Evolutionary conservation across 2,888 invertebrate genomes (phyloP).

Genomic region (Xestoiulus laeticollis): DNA sequence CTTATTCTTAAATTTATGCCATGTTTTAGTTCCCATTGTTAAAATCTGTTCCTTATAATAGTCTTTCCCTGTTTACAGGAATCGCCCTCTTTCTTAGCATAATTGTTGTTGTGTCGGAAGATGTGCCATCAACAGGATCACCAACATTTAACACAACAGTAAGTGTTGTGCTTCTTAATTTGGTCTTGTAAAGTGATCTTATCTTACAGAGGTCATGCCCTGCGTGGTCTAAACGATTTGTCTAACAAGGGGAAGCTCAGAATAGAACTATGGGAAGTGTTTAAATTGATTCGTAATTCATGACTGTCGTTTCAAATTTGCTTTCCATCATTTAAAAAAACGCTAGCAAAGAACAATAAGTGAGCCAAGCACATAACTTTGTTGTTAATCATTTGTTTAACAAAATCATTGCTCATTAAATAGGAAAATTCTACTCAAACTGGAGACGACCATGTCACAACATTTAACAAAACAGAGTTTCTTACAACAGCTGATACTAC

Average conservation of each 20-base stretch:
- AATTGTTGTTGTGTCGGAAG: slow-evolving; percentile 1
- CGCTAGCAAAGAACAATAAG: background rate
- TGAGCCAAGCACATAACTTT: no score
- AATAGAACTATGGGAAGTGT: background rate
- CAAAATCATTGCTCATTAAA: no score
- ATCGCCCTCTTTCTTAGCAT: background rate
- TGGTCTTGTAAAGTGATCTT: background rate
- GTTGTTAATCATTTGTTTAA: no score
- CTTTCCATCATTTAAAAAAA: background rate
- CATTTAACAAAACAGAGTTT: background rate
- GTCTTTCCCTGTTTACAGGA: background rate
- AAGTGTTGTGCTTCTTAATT: background rate
- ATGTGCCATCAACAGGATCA: background rate
- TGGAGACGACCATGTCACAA: background rate
- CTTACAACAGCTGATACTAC: background rate
- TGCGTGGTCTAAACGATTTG: background rate
- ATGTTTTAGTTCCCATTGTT: background rate
- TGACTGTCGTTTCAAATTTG: background rate
- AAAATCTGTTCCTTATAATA: background rate
- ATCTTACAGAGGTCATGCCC: slow-evolving; percentile 1
- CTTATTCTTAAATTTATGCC: background rate
- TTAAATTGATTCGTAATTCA: background rate
- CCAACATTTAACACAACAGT: background rate
- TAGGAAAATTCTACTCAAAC: no score
- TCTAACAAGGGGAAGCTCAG: background rate